Percentiles rank a stretch among this genome's conserved stretches.
Conservation (phyloP, 1,140 invertebrate species). For the Hetaerina americana region DNA sequence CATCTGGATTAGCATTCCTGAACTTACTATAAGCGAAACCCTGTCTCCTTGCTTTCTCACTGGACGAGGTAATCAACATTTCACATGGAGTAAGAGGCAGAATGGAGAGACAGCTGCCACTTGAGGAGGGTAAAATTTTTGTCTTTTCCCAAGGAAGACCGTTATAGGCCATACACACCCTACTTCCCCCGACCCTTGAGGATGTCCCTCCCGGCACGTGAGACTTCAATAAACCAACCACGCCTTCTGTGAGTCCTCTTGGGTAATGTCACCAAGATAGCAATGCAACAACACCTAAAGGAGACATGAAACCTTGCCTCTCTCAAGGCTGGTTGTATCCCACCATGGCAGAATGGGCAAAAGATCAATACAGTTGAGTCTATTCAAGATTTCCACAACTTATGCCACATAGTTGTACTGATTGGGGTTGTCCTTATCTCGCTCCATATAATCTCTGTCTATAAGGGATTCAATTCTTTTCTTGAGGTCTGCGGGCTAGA, state of each 20-base stretch:
- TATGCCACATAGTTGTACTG: conserved; percentile 98
- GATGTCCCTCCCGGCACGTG: no score
- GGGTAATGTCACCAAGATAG: not conserved
- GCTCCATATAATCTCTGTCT: conserved; percentile 96
- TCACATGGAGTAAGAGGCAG: no score
- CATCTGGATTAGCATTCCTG: not conserved
- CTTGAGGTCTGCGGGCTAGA: conserved; percentile 87
- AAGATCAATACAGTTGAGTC: not conserved
- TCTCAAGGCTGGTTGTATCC: not conserved
- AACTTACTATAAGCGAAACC: not conserved
- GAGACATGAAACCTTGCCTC: not conserved
- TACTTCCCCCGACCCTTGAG: not conserved
- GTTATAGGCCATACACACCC: not conserved
- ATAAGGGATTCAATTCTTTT: conserved; percentile 97
- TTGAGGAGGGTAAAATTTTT: no score
- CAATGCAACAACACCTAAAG: not conserved
- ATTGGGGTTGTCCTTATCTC: conserved; percentile 95
- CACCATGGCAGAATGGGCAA: no score
- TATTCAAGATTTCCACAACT: not conserved
- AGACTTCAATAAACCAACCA: no score
- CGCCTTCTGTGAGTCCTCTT: no score
- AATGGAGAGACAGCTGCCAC: no score
- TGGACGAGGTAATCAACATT: not conserved
- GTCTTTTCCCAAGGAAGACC: not conserved
- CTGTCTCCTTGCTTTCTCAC: not conserved